Base-by-base conservation (phyloP, 2,888 invertebrate species). In the Embidobia sp. region DNA sequence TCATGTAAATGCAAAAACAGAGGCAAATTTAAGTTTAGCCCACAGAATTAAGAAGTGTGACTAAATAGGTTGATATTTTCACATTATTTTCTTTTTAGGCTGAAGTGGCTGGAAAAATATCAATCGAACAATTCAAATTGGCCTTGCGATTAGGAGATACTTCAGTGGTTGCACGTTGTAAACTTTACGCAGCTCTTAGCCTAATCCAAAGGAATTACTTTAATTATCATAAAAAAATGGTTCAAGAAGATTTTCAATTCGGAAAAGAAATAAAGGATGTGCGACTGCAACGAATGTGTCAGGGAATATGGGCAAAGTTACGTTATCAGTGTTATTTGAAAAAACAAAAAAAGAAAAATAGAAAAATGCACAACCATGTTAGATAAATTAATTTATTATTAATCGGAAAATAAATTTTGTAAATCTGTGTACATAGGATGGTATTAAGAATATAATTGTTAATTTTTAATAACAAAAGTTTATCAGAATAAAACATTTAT, bases 71-170 rank as follows among this genome's bases (percentile, higher is more conserved):
- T 79, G 8, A 26, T 35, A 11, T 33, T 6, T 18, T 27, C 19
- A 1, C 3, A 22, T 13, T 29, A 15, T 35, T 8, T 55, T 59
- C n/a, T 0, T 48, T 88, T 11, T 88, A 96, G 96, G 98, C 98
- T 8, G 92, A 94, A 84, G 94, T 94, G 84, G 98, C 98, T 22
- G 97, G 96, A 0, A 93, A 93, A 86, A 97, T 98, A 88, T 97
- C 98, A 7, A 53, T 94, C 11, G 92, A 94, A 76, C 98, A 99
- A 87, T 92, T 98, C 77, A 92, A 92, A 84, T 90, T 98, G 18
- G 97, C 98, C 0, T 85, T 94, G 75, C 92, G 94, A 84, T 91
- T 97, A 33, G 96, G 95, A 0, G 97, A 98, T 90, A 95, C 96
- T 0, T 92, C 93, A 27, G 90, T 96, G 48, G 93, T 95, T 31